These are phyloP conservation scores for Heptranchias perlo DNA, from an alignment of 2,113 vertebrate genomes.

Conservation along the genomic window DNA sequence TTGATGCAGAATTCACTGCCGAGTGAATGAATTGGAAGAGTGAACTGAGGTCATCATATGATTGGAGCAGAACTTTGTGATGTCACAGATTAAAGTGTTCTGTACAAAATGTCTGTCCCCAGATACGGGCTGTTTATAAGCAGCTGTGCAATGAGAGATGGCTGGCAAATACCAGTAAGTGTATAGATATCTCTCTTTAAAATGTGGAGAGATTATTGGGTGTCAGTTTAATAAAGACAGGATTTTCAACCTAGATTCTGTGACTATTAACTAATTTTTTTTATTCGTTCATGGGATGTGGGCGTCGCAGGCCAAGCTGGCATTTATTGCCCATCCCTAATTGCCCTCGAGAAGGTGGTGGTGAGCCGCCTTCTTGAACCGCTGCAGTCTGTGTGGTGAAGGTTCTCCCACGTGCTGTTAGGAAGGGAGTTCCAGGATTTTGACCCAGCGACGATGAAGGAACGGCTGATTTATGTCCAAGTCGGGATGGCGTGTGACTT, in stretches of 20 bases:
- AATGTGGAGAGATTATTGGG: conserved; percentile 6
- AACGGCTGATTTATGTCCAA: too few species aligned
- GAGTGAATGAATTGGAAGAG: not conserved
- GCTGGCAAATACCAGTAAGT: not conserved
- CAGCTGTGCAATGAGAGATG: conserved; percentile 2
- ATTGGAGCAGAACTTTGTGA: not conserved
- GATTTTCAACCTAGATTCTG: not conserved
- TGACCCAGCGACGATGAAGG: not conserved
- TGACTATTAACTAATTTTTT: not conserved
- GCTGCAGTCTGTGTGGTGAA: not conserved
- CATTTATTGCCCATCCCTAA: not conserved
- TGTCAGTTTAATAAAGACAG: not conserved
- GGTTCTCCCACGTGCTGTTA: not conserved
- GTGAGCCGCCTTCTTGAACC: not conserved
- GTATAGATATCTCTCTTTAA: not conserved
- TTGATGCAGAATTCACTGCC: not conserved
- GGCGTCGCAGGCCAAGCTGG: not conserved
- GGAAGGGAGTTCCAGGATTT: not conserved
- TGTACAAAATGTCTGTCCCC: not conserved
- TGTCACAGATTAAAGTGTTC: not conserved
- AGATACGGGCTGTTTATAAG: not conserved
- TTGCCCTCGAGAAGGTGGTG: not conserved
- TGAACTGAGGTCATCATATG: not conserved
- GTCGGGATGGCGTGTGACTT: too few species aligned
- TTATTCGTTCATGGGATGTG: not conserved